Conservation (phyloP, 92 coral and sea anemone species). For the Metridium senile region DNA sequence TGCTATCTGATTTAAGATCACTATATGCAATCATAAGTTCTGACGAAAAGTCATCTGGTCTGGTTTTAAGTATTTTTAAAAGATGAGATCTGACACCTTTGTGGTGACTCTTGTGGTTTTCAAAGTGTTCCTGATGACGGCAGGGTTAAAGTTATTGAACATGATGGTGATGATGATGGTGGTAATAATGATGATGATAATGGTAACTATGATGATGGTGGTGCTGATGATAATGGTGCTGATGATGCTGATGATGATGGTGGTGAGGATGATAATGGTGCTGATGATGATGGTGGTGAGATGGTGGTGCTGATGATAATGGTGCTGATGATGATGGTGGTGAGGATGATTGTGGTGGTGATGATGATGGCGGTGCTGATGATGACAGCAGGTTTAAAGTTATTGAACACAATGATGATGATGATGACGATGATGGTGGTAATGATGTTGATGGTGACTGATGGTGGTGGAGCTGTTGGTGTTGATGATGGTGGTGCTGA, state of each 20-base stretch:
- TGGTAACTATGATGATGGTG: background rate
- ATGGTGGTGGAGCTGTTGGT: too few species aligned
- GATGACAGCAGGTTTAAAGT: too few species aligned
- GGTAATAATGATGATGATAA: constrained; percentile 1
- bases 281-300: too few species aligned
- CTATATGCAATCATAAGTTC: background rate
- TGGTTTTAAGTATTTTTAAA: background rate
- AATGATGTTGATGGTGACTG: too few species aligned
- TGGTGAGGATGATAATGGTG: too few species aligned
- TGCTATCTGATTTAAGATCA: constrained; percentile 8
- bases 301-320: too few species aligned
- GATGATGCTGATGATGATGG: background rate
- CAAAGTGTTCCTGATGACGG: background rate
- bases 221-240: background rate
- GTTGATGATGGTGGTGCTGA: too few species aligned
- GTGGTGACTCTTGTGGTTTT: background rate
- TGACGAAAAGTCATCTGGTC: background rate
- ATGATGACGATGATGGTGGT: too few species aligned
- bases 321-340: too few species aligned
- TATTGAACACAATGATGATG: too few species aligned
- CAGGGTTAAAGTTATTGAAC: background rate
- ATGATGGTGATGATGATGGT: background rate
- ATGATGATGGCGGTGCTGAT: too few species aligned
- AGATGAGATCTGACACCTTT: background rate
- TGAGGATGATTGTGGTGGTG: too few species aligned